Base-by-base conservation (phyloP, 2,888 invertebrate genomes). In the Drosophila paramelanica region DNA sequence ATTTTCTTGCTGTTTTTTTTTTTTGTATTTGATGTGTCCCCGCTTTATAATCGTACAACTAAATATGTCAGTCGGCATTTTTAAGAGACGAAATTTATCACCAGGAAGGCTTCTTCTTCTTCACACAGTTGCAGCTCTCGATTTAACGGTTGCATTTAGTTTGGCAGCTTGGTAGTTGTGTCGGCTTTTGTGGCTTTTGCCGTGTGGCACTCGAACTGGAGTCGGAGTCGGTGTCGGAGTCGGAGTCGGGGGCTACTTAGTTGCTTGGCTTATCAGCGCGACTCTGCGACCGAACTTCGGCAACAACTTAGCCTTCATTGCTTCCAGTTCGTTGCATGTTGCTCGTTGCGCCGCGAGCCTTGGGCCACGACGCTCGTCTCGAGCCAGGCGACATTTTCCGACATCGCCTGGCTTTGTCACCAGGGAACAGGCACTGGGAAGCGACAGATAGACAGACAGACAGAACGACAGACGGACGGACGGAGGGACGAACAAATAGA, bases 301-400 rank as follows among this genome's bases (percentile, higher is more conserved):
- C 77, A 85, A 88, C 86, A 82, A 82, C 88, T 82, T 88, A 85
- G 88, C 82, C 79, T 82, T 82, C 82, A 82, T 82, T 82, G 82
- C 88, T 82, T 82, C 86, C 88, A 82, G 79, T 86, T 82, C 86
- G 82, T 77, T 76, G 75, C 74, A 74, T 70, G 70, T 51, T 47
- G 50, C 67, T 39, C 47, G 41, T 49, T 55, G 39, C 36, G 20
- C 42, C 55, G 31, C 31, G 31, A 31, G 10, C 43, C 50, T 39
- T 36, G 43, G 36, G 17, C 49, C 45, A 23, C 56, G 36, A 61
- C 33, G 55, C 36, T 50, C 43, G 60, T 55, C 61, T 49, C 55
- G 27, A 52, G 33, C 39, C 39, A 33, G 72, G 55, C 67, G 61
- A 59, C 77, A 59, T 56, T 67, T 67, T 42, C 55, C 66, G 62